A percentile compares a stretch with the other conserved stretches of the same genome.
Evolutionary conservation across 2,797 vertebrate species (phyloP).

Genomic region (Nyctalus aviator): DNA sequence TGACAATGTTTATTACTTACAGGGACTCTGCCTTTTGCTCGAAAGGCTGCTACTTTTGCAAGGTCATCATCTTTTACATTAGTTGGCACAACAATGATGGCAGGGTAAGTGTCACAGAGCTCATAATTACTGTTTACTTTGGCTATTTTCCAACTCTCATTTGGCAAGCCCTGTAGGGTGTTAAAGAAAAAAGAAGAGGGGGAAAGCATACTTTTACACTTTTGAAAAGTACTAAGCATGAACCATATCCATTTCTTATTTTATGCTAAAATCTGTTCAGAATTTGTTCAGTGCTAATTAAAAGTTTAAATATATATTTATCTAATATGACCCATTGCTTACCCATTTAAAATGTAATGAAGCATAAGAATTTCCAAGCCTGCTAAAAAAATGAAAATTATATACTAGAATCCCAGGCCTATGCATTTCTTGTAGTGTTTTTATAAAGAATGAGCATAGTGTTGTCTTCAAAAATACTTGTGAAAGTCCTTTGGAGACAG

Average conservation of each 20-base stretch:
- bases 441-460: not conserved
- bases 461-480: not conserved
- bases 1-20: slow-evolving; percentile 87
- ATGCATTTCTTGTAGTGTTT: not conserved
- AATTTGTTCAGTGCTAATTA: slow-evolving; percentile 10
- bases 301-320: slow-evolving; percentile 12
- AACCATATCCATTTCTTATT: slow-evolving; percentile 31
- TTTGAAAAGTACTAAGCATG: slow-evolving; percentile 30
- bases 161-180: slow-evolving; percentile 93
- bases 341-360: not conserved
- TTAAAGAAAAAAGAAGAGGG: not conserved
- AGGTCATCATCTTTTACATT: slow-evolving; percentile 95
- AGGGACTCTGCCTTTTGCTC: slow-evolving; percentile 96
- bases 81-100: slow-evolving; percentile 94
- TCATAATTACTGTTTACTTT: slow-evolving; percentile 95
- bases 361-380: slow-evolving; percentile 37
- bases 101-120: slow-evolving; percentile 96
- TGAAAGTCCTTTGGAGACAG: not conserved
- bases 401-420: not conserved
- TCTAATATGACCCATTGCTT: not conserved
- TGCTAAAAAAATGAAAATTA: slow-evolving; percentile 10
- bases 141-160: slow-evolving; percentile 98
- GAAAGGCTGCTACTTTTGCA: slow-evolving; percentile 92
- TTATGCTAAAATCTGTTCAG: slow-evolving; percentile 31
- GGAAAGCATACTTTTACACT: not conserved